Percentiles rank a stretch among this genome's conserved stretches.
Conservation (phyloP, 2,888 invertebrate species). For the Holacanthella duospinosa region DNA sequence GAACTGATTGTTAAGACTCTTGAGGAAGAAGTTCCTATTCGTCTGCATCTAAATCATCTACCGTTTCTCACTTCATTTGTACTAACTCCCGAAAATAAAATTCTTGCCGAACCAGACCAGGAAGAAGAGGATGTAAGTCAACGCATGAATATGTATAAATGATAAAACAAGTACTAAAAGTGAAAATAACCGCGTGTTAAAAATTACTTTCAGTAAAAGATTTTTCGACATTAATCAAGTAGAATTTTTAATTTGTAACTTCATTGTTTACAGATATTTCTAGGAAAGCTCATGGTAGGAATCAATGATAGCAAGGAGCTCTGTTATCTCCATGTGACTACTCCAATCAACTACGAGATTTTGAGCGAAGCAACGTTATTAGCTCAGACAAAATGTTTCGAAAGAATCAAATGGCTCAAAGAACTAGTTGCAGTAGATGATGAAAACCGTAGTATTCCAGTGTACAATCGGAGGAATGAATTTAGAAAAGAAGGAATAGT, state of each 20-base stretch:
- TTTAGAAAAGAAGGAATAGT: not conserved
- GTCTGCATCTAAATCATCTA: constrained; percentile 29
- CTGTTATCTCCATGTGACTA: constrained; percentile 30
- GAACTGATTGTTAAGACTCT: constrained; percentile 24
- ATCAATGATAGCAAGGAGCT: constrained; percentile 34
- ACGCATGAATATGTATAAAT: not conserved
- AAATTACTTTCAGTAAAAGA: not conserved
- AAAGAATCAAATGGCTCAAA: constrained; percentile 27
- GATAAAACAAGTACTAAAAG: no score
- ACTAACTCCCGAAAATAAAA: constrained; percentile 19
- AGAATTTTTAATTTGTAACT: not conserved
- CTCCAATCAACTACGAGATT: constrained; percentile 22
- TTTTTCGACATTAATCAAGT: not conserved
- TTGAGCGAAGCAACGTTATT: constrained; percentile 24
- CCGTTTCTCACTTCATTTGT: constrained; percentile 31
- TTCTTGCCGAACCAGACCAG: constrained; percentile 27
- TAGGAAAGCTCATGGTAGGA: constrained; percentile 31
- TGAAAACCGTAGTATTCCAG: constrained; percentile 10
- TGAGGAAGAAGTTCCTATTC: constrained; percentile 28
- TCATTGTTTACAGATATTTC: constrained; percentile 24
- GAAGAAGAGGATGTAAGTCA: constrained; percentile 29
- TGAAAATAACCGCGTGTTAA: not conserved
- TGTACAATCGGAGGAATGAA: constrained; percentile 6
- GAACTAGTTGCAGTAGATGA: constrained; percentile 15
- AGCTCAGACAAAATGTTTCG: constrained; percentile 27